Conservation (phyloP, 2,113 vertebrate species). For the Fulmarus glacialis region DNA sequence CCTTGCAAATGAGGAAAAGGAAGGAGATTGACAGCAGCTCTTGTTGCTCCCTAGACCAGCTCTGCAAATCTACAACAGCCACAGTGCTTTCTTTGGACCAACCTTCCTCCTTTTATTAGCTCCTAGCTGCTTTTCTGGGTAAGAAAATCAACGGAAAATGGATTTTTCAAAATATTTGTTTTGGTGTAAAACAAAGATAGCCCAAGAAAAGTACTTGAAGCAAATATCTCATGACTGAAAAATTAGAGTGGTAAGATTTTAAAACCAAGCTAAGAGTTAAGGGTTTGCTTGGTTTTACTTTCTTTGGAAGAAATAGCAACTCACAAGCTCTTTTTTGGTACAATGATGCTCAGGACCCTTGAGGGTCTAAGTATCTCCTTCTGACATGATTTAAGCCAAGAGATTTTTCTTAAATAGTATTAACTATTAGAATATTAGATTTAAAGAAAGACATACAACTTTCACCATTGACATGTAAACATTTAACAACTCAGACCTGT, state of each 20-base stretch:
- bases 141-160: constrained; percentile 71
- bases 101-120: constrained; percentile 69
- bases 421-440: not conserved
- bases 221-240: constrained; percentile 57
- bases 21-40: constrained; percentile 43
- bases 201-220: constrained; percentile 62
- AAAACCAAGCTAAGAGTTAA: constrained; percentile 34
- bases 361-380: not conserved
- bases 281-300: constrained; percentile 24
- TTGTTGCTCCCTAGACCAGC: constrained; percentile 40
- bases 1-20: not conserved
- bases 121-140: constrained; percentile 70
- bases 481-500: constrained; percentile 22
- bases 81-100: constrained; percentile 73
- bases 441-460: not conserved
- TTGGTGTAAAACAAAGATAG: constrained; percentile 69
- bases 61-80: constrained; percentile 43
- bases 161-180: constrained; percentile 70
- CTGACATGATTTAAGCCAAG: not conserved
- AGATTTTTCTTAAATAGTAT: constrained; percentile 32
- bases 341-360: not conserved
- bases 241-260: constrained; percentile 24
- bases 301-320: constrained; percentile 42
- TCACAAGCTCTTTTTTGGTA: not conserved
- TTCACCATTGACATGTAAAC: not conserved